Evolutionary conservation across 2,113 vertebrate genomes (phyloP).

Genomic region (Elaphurus davidianus): DNA sequence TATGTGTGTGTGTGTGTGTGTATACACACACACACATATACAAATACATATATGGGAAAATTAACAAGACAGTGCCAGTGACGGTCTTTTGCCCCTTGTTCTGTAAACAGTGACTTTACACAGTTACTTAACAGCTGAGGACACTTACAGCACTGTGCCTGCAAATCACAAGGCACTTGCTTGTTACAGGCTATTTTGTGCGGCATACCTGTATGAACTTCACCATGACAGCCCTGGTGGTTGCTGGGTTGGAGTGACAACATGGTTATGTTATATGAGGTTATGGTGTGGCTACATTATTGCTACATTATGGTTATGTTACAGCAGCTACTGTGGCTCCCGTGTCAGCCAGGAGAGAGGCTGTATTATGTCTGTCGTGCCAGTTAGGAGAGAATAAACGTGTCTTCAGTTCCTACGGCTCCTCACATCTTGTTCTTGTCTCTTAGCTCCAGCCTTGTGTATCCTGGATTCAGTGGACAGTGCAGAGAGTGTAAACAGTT

Average conservation of each 20-base stretch:
- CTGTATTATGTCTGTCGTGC: neutral
- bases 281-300: neutral
- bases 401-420: neutral
- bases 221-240: neutral
- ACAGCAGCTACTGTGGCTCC: too few relatives aligned
- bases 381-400: neutral
- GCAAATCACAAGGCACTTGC: neutral
- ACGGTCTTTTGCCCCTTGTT: neutral
- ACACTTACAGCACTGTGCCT: neutral
- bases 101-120: neutral
- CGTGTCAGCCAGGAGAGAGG: neutral
- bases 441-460: neutral
- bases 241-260: neutral
- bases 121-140: neutral
- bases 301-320: neutral
- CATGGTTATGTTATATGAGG: neutral
- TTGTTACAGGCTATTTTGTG: neutral
- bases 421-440: neutral
- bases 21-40: too few relatives aligned
- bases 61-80: neutral
- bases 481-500: neutral
- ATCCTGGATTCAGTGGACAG: neutral
- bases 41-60: neutral
- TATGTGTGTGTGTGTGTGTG: too few relatives aligned
- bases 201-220: neutral